Conservation (phyloP, 2,888 invertebrate genomes). For the Drosophila monieri region DNA sequence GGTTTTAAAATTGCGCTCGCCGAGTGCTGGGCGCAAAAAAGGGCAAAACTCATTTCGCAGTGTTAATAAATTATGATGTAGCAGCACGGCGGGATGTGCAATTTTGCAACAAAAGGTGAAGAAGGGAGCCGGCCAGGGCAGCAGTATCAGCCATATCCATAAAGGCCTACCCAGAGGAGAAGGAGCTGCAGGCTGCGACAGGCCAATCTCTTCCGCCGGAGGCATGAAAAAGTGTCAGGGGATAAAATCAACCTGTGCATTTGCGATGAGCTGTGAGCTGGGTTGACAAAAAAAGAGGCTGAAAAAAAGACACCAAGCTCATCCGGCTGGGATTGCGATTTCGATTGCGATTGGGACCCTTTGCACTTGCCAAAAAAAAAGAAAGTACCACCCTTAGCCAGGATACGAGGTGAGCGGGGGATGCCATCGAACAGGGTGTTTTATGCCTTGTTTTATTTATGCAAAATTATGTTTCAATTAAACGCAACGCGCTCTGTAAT, state of each 20-base stretch:
- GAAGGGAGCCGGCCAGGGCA: slow-evolving; percentile 29
- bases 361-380: slow-evolving; percentile 57
- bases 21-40: slow-evolving; percentile 35
- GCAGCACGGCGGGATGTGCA: slow-evolving; percentile 63
- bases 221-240: slow-evolving; percentile 71
- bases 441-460: slow-evolving; percentile 79
- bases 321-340: slow-evolving; percentile 28
- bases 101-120: slow-evolving; percentile 56
- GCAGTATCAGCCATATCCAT: slow-evolving; percentile 24
- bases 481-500: slow-evolving; percentile 75
- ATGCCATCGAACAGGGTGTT: slow-evolving; percentile 73
- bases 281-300: slow-evolving; percentile 3
- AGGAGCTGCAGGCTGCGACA: slow-evolving; percentile 26
- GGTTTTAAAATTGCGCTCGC: slow-evolving; percentile 57
- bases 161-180: slow-evolving; percentile 49
- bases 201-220: slow-evolving; percentile 41
- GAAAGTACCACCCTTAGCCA: slow-evolving; percentile 59
- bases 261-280: slow-evolving; percentile 69
- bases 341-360: slow-evolving; percentile 42
- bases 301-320: neutral
- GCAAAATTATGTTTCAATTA: slow-evolving; percentile 84
- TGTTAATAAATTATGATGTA: slow-evolving; percentile 81
- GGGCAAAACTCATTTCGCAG: slow-evolving; percentile 68
- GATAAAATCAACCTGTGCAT: slow-evolving; percentile 80
- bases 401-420: slow-evolving; percentile 8